Base-by-base conservation (phyloP, 2,113 vertebrate species). In the Phyllostomus hastatus region DNA sequence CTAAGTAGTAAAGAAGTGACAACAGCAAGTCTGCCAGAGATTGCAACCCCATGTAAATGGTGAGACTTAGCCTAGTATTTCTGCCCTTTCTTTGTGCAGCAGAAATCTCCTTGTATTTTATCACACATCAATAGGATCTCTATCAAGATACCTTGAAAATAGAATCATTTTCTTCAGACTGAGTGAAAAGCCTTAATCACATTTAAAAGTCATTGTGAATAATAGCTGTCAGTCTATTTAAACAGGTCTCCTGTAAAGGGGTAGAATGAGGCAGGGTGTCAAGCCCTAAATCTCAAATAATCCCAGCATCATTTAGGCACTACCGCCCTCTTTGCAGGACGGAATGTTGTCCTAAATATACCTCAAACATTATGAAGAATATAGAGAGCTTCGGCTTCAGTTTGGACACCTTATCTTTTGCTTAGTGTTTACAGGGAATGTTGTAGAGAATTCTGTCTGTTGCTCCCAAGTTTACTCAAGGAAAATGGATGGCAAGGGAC, bases 121-220 rank as follows among this genome's bases (percentile, higher is more conserved):
- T 84, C 84, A 90, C 43, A 66, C 20, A 70, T 87, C 12, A 28
- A 2, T 94, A 92, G 20, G 31, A 76, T 80, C 41, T 92, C 79
- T 82, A 90, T 64, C 59, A 93, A 87, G 57, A 84, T 22, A 28
- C 2, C 48, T 84, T 70, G 33, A 94, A 88, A 94, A 93, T 41
- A 92, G 31, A 82, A 70, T 70, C 26, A 24, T 82, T 83, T 93
- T 84, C 50, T n/a, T 95, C 28, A 83, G 75, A 93, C 35, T 66
- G 22, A 96, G 66, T 79, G 52, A 88, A 80, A 96, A 94, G 12
- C 20, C 66, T 90, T 88, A 95, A 88, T 91, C 64, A 76, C 81
- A 85, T 70, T 85, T 57, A 59, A 87, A 73, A 89, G 72, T 72
- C 89, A 83, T 67, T 70, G 35, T 70, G 50, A 94, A 89, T 90